Conservation (phyloP, 2,888 invertebrate species). For the Onchidella celtica region DNA sequence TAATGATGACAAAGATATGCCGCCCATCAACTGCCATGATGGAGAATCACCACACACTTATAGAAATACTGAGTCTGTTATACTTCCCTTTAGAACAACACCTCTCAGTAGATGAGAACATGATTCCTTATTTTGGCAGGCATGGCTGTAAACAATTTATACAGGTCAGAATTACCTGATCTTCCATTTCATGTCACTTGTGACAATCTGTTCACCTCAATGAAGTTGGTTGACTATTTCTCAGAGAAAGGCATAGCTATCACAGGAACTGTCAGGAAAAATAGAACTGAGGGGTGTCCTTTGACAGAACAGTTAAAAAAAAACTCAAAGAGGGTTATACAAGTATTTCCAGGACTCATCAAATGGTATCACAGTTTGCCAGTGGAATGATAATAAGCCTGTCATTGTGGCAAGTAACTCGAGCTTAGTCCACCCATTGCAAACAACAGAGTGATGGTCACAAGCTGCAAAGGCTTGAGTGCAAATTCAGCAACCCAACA, state of each 20-base stretch:
- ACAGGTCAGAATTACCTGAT: background rate
- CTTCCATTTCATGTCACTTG: background rate
- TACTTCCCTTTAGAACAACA: background rate
- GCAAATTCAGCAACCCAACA: background rate
- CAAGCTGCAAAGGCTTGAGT: background rate
- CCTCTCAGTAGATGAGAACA: background rate
- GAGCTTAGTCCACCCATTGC: background rate
- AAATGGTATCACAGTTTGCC: background rate
- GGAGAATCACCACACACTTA: too few relatives aligned
- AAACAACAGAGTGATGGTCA: background rate
- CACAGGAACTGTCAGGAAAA: background rate
- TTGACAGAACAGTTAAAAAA: background rate
- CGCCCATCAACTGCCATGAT: too few relatives aligned
- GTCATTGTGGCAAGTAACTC: background rate
- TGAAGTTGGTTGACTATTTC: background rate
- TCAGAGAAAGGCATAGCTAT: background rate
- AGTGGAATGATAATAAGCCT: background rate
- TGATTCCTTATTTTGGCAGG: background rate
- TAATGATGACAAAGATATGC: too few relatives aligned
- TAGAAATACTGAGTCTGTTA: too few relatives aligned
- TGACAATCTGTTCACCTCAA: background rate
- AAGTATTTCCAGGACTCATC: background rate
- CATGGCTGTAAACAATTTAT: conserved; percentile 12
- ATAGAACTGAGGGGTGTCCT: background rate
- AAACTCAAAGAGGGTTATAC: background rate